Base-by-base conservation (phyloP, 2,113 vertebrate species). In the Rhynchomys soricoides region DNA sequence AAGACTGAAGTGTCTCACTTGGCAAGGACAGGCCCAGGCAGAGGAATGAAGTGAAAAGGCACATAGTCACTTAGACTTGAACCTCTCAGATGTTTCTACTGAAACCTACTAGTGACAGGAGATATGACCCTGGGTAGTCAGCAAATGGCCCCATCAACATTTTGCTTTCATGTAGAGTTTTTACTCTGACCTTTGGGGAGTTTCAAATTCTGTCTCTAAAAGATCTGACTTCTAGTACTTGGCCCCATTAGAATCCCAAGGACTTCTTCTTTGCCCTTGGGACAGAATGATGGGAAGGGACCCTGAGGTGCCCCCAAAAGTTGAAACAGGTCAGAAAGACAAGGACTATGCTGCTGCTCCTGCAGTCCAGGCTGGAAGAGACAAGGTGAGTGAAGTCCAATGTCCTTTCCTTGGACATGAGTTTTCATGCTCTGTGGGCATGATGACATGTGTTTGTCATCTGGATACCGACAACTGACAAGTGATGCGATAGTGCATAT, bases 381-480 rank as follows among this genome's bases (percentile, higher is more conserved):
- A 66, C 6, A 22, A 0, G 19, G 40, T 31, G 15, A 45, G 0
- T 26, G 40, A 21, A 48, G 31, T 21, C 10, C 0, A 3, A 2
- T 5, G 9, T n/a, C 52, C 55, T 83, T 70, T 8, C 48, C 0
- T 5, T 9, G 62, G 83, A 52, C 17, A 17, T 40, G 34, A 50
- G 29, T 37, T n/a, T 78, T 70, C 34, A 22, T 8, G 45, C 82
- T 71, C 57, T 45, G 86, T 19, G 66, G 31, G 31, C 11, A 21
- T 17, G 29, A 22, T 66, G 93, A 37, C 26, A 50, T 40, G 43
- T 21, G 40, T 75, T 52, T 93, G n/a, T 48, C 48, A 45, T 9
- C 68, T 55, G 15, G 52, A 7, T 7, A 40, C 16, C 17, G 59
- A 31, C 12, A 59, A 52, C 59, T 48, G 12, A 5, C 34, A 57